Percentiles rank a stretch among this genome's conserved stretches.
phyloP scores from a whole-genome alignment of 1,140 invertebrate genomes.

The Alviniconcha marisindica region DNA sequence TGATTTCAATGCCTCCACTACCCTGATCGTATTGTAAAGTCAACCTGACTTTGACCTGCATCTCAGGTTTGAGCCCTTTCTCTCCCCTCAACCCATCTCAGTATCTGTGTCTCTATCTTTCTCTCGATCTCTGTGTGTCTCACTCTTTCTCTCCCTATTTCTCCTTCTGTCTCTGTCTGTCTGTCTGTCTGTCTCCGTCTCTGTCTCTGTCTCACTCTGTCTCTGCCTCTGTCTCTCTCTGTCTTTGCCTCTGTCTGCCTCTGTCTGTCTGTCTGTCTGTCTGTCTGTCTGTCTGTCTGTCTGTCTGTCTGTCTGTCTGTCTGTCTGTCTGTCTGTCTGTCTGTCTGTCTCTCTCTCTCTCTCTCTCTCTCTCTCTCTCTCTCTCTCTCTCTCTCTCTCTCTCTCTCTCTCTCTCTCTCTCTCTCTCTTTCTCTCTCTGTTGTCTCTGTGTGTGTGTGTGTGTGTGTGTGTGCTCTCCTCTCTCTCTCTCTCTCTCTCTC shows the following conservation, averaged over 20 bases:
- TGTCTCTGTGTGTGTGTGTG: background rate
- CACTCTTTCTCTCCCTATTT: no score
- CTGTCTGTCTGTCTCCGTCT: no score
- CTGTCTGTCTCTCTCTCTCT: conserved; percentile 7
- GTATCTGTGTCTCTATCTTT: conserved; percentile 38
- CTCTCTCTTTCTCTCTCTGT: conserved; percentile 6
- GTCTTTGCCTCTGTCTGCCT: no score
- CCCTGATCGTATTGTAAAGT: no score
- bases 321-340: conserved; percentile 36
- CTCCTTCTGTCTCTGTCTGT: no score
- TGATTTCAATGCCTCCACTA: no score
- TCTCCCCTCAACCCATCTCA: conserved; percentile 43
- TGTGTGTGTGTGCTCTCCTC: background rate
- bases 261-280: no score
- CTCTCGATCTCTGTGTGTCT: background rate
- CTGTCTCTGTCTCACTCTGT: no score
- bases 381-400: conserved; percentile 3
- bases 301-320: conserved; percentile 29
- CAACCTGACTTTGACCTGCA: no score
- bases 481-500: conserved; percentile 3
- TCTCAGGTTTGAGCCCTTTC: no score
- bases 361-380: conserved; percentile 2
- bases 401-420: conserved; percentile 23
- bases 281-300: conserved; percentile 35
- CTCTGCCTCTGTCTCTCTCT: no score